A percentile compares a stretch with the other conserved stretches of the same genome.
Conservation (phyloP, 1,140 invertebrate species). For the Saxidomus purpurata region DNA sequence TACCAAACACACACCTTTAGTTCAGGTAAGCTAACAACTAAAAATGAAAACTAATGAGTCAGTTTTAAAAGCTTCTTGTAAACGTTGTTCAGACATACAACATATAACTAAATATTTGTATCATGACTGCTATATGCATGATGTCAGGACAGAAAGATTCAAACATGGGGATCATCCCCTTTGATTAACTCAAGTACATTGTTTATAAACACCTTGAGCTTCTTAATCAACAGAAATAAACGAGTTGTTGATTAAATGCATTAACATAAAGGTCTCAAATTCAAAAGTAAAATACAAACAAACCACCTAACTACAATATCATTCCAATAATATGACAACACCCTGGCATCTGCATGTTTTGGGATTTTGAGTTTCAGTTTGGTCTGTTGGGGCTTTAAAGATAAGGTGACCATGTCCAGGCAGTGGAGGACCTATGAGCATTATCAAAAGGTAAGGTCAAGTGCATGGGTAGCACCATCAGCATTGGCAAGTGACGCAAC, state of each 20-base stretch:
- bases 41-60: no score
- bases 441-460: no score
- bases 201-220: slow-evolving; percentile 34
- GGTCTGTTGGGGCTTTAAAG: no score
- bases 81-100: no score
- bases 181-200: slow-evolving; percentile 27
- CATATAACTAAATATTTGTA: neutral
- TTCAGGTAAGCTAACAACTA: no score
- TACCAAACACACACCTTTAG: no score
- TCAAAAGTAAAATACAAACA: slow-evolving; percentile 33
- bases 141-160: neutral
- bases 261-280: slow-evolving; percentile 44
- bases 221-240: slow-evolving; percentile 41
- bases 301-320: slow-evolving; percentile 49
- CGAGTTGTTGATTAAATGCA: neutral
- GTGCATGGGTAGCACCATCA: no score
- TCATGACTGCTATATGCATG: neutral
- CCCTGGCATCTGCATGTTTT: neutral
- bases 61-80: no score
- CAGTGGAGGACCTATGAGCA: no score
- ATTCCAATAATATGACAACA: slow-evolving; percentile 23
- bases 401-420: no score
- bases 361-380: no score
- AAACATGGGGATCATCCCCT: neutral
- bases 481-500: no score